phyloP scores from a whole-genome alignment of 2,797 vertebrate species.

The Karalla daura region DNA sequence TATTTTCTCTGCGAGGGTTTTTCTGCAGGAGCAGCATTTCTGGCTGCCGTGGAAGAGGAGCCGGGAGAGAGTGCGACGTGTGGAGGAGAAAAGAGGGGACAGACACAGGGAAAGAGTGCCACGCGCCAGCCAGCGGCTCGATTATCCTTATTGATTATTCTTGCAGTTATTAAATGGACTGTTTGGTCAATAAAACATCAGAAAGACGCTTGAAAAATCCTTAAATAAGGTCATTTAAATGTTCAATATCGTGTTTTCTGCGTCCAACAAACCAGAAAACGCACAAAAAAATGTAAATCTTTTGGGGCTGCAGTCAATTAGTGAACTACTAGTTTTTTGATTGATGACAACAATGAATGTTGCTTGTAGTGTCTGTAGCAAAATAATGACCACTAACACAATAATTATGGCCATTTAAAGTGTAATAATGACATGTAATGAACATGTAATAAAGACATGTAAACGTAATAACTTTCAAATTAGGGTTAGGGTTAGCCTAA shows the following conservation, averaged over 20 bases:
- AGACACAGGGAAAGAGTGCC: slow-evolving; percentile 15
- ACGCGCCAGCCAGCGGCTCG: not conserved
- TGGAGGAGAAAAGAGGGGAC: not conserved
- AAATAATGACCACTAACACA: too few relatives aligned
- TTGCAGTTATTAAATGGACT: not conserved
- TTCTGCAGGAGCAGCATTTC: slow-evolving; percentile 61
- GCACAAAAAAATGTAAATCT: too few relatives aligned
- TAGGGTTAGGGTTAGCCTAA: too few relatives aligned
- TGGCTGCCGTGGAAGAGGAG: slow-evolving; percentile 15
- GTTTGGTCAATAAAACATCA: slow-evolving; percentile 11
- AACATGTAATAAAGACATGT: too few relatives aligned
- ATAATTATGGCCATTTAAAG: too few relatives aligned
- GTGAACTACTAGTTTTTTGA: too few relatives aligned
- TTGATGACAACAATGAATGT: too few relatives aligned
- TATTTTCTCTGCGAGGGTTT: slow-evolving; percentile 50
- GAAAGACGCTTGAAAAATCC: not conserved
- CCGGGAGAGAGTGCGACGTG: slow-evolving; percentile 20
- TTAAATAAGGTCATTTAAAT: not conserved
- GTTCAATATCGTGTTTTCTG: not conserved
- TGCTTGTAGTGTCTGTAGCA: too few relatives aligned
- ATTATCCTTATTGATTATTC: not conserved
- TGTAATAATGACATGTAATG: too few relatives aligned
- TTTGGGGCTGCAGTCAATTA: too few relatives aligned
- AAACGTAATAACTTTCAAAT: too few relatives aligned
- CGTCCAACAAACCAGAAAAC: too few relatives aligned